Percentiles rank a stretch among this genome's conserved stretches.
phyloP scores from a whole-genome alignment of 2,797 vertebrate species.

The Gallinago solitaria region DNA sequence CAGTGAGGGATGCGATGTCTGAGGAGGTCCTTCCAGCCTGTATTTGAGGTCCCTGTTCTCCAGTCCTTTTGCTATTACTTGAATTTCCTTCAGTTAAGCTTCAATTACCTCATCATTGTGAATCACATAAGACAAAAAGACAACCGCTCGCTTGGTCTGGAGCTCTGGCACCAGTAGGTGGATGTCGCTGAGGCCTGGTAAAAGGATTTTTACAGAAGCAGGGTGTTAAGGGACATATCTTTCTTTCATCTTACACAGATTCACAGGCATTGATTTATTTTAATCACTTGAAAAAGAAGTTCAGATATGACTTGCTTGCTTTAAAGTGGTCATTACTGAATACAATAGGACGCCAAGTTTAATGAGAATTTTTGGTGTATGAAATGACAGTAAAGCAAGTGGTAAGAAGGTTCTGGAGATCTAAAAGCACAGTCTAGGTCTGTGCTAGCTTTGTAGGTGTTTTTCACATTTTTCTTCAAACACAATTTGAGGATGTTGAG shows the following conservation, averaged over 20 bases:
- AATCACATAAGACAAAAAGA: background rate
- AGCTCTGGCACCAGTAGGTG: background rate
- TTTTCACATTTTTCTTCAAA: slow-evolving; percentile 23
- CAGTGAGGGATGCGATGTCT: background rate
- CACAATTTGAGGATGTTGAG: slow-evolving; percentile 66
- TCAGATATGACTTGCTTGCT: background rate
- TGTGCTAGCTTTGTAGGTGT: slow-evolving; percentile 14
- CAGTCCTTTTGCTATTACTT: background rate
- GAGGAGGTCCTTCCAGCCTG: background rate
- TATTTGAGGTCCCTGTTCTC: background rate
- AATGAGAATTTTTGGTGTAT: background rate
- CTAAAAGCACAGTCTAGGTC: background rate
- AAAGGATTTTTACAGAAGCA: background rate
- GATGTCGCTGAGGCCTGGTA: background rate
- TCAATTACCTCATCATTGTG: background rate
- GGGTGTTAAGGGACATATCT: background rate
- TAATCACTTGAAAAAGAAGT: background rate
- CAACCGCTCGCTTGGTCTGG: background rate
- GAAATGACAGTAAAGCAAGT: background rate
- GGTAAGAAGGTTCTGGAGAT: background rate
- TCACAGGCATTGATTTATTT: background rate
- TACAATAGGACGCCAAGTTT: background rate
- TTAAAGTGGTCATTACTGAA: slow-evolving; percentile 28
- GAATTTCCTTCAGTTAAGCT: background rate
- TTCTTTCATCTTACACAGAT: background rate